Conservation (phyloP, 1,140 invertebrate species). For the Drosophila mojavensis region DNA sequence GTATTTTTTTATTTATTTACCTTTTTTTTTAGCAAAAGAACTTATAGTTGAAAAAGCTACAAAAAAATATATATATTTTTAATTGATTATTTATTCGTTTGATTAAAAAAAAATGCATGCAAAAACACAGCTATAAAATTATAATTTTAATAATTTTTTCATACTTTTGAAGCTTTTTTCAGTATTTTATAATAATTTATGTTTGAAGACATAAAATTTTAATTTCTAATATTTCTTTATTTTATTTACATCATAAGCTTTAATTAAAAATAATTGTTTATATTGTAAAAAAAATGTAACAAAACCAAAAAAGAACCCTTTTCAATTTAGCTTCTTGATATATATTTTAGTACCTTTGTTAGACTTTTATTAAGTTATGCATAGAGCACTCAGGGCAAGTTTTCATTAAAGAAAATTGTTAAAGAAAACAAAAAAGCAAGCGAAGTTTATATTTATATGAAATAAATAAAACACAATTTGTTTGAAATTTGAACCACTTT, state of each 20-base stretch:
- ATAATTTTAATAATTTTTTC: too few species aligned
- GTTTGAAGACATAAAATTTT: too few species aligned
- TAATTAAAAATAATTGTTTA: too few species aligned
- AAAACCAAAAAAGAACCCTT: background rate
- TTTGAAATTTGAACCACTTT: slow-evolving; percentile 67
- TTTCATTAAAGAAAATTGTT: slow-evolving; percentile 53
- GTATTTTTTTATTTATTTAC: slow-evolving; percentile 7
- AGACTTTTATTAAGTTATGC: slow-evolving; percentile 38
- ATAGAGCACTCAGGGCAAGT: slow-evolving; percentile 80
- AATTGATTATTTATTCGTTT: too few species aligned
- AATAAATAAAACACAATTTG: slow-evolving; percentile 37
- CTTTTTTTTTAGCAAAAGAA: background rate
- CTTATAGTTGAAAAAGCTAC: too few species aligned
- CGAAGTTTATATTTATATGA: slow-evolving; percentile 21
- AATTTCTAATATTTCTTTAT: too few species aligned
- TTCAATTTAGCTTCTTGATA: slow-evolving; percentile 27
- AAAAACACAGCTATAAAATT: too few species aligned
- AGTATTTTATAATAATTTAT: too few species aligned
- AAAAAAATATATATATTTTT: too few species aligned
- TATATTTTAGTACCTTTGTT: slow-evolving; percentile 19
- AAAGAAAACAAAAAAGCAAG: slow-evolving; percentile 11
- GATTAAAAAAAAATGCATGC: background rate
- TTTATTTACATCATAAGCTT: too few species aligned
- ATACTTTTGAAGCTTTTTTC: too few species aligned
- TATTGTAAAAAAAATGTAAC: slow-evolving; percentile 2